Evolutionary conservation across 2,888 invertebrate species (phyloP), one percentile per base, ranked within the genome.

Genomic region (Drosophila ezoana): DNA sequence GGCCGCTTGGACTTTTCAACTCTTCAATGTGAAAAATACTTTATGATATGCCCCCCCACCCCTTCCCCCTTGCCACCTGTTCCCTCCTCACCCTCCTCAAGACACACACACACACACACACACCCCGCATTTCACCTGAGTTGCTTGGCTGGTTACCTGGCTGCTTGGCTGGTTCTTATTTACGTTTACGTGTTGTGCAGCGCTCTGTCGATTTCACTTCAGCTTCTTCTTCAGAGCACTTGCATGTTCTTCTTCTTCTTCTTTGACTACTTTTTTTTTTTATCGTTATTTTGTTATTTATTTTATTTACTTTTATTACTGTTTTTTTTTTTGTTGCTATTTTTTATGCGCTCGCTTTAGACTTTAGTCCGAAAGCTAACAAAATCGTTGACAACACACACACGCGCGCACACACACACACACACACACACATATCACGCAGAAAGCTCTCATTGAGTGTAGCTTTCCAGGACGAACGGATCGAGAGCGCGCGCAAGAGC

Each of bases 141-240:
- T 61, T 65, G 62, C 41, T 75, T 72, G 72, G 59, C 60, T 72
- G 58, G 65, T 63, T 58, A 43, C 38, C 48, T 49, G 64, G 57
- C 65, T 70, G 71, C 71, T 61, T 61, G 61, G 62, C 73, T 79
- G 71, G 59, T 72, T 63, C 64, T 69, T 82, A 83, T 81, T 86
- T 86, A 83, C 87, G 81, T 86, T 16, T 83, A 77, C 70, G 67
- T 79, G 69, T 76, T 83, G 58, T 67, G 61, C 64, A 57, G 80
- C 69, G 70, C 60, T 79, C 72, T 74, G 67, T 52, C 84, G 81
- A 81, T 81, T 87, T 87, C 87, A 83, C 81, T 87, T 73, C 54
- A 44, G 54, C 54, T 44, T 43, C 54, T 43, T 73, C 59, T 57
- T 44, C 48, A 35, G 35, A 58, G 61, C 66, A 65, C 60, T 66